These are phyloP conservation scores for Trachelus iudaicus DNA, from an alignment of 2,888 invertebrate species.

Conservation along the genomic window DNA sequence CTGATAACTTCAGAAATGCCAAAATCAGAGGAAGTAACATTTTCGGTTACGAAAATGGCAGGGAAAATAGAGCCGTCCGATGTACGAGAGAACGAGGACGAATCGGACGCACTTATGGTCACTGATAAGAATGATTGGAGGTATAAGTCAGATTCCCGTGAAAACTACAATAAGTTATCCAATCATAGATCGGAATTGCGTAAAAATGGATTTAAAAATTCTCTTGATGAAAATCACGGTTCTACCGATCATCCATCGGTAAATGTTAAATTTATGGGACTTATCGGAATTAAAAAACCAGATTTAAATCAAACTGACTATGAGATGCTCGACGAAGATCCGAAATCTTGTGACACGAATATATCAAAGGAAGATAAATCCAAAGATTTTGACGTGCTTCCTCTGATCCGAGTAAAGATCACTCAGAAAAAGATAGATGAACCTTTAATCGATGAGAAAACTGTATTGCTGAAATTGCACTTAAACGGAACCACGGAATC, in stretches of 20 bases:
- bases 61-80: conserved; percentile 16
- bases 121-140: neutral
- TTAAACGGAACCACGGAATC: neutral
- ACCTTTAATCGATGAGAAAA: neutral
- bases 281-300: conserved; percentile 7
- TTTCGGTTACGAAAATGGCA: conserved; percentile 5
- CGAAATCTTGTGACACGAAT: conserved; percentile 8
- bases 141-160: neutral
- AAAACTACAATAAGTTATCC: neutral
- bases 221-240: neutral
- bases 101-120: neutral
- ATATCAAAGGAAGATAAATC: neutral
- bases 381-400: conserved; percentile 14
- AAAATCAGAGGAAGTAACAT: conserved; percentile 10
- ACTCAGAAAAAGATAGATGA: conserved; percentile 11
- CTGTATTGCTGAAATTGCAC: neutral
- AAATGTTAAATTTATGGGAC: conserved; percentile 20
- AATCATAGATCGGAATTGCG: neutral
- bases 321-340: neutral
- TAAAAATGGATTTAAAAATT: neutral
- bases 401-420: conserved; percentile 22
- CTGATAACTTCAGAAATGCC: conserved; percentile 24
- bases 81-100: neutral
- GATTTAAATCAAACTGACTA: neutral
- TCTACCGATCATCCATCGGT: neutral